Conservation (phyloP, 2,888 invertebrate genomes). For the Geophilus truncorum region DNA sequence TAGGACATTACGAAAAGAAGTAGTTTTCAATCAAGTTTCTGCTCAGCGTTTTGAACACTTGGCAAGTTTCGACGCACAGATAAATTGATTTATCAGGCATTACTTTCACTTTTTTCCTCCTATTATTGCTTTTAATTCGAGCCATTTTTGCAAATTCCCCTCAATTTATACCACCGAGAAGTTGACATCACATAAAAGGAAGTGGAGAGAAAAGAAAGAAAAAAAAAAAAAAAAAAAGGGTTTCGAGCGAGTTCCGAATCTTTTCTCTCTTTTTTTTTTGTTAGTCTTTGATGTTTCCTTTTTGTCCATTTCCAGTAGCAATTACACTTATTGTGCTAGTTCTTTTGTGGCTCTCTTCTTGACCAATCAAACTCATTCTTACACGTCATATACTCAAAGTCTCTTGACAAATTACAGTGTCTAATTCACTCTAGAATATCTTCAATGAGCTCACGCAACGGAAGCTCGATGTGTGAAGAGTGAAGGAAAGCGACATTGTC, state of each 20-base stretch:
- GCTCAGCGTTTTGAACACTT: neutral
- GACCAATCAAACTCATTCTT: conserved; percentile 21
- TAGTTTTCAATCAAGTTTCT: conserved; percentile 14
- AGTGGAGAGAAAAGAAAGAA: neutral
- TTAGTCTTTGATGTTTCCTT: conserved; percentile 9
- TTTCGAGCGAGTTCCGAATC: neutral
- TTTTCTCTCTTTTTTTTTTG: neutral
- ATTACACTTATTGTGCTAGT: conserved; percentile 27
- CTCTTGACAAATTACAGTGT: conserved; percentile 27
- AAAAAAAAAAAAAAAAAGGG: neutral
- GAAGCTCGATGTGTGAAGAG: conserved; percentile 17
- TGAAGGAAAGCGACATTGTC: conserved; percentile 18
- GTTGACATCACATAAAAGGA: neutral
- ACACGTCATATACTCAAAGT: conserved; percentile 21
- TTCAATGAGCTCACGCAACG: conserved; percentile 10
- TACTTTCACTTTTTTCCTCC: neutral
- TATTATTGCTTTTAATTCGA: neutral
- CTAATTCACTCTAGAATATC: conserved; percentile 24
- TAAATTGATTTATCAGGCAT: neutral
- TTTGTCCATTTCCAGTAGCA: conserved; percentile 25
- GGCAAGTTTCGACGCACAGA: neutral
- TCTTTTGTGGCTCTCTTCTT: conserved; percentile 20
- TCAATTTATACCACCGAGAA: neutral
- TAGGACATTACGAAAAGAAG: conserved; percentile 13
- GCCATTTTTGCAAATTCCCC: neutral